Percentiles rank a stretch among this genome's conserved stretches.
These are phyloP conservation scores for Meteorus sp. DNA, from an alignment of 1,140 invertebrate genomes.

Conservation along the genomic window DNA sequence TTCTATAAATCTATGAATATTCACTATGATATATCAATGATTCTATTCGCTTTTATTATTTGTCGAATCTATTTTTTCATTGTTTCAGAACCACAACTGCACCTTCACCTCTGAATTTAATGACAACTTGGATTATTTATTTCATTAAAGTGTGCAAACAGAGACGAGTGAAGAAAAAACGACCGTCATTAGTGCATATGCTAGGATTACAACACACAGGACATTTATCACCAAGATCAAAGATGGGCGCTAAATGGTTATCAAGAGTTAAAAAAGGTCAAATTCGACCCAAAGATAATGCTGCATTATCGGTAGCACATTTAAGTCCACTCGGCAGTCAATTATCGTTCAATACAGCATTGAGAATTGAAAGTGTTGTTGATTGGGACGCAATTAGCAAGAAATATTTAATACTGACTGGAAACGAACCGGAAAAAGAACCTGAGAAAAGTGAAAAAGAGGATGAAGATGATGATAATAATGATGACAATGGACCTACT, in stretches of 20 bases:
- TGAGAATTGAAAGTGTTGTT: constrained; percentile 84
- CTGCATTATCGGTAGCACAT: constrained; percentile 73
- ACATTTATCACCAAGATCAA: constrained; percentile 77
- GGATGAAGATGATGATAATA: constrained; percentile 54
- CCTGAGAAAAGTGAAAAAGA: constrained; percentile 61
- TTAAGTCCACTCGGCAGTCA: constrained; percentile 79
- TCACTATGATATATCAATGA: neutral
- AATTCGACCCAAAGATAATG: constrained; percentile 72
- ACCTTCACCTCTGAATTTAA: constrained; percentile 94
- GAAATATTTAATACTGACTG: constrained; percentile 80
- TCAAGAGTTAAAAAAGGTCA: constrained; percentile 80
- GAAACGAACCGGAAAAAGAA: constrained; percentile 68
- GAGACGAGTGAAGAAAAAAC: constrained; percentile 67
- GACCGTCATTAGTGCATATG: constrained; percentile 82
- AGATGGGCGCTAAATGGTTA: constrained; percentile 84
- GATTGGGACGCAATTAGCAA: constrained; percentile 90
- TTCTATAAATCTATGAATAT: neutral
- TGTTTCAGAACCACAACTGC: constrained; percentile 86
- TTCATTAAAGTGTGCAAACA: constrained; percentile 80
- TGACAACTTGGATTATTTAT: constrained; percentile 93
- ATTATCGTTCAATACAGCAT: constrained; percentile 72
- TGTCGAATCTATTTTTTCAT: constrained; percentile 9
- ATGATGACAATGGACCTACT: constrained; percentile 44
- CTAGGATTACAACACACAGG: constrained; percentile 72
- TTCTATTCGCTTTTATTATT: neutral